Base-by-base conservation (phyloP, 2,888 invertebrate species). In the Drosophila histrio region DNA sequence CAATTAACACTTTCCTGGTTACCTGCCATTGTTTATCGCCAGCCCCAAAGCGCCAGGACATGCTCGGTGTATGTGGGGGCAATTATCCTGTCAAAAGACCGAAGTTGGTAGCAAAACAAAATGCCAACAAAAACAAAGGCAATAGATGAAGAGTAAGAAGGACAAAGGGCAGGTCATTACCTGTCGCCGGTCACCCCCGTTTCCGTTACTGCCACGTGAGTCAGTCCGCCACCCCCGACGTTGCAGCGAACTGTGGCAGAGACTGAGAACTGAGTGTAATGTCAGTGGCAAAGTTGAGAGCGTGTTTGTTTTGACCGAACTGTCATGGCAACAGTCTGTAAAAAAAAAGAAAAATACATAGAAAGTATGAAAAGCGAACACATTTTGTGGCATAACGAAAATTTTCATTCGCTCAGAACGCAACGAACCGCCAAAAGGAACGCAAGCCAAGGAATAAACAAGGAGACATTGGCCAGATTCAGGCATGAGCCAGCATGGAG, bases 1-100 rank as follows among this genome's bases (percentile, higher is more conserved):
- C 84, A 88, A 85, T 85, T 85, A 85, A 85, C 84, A 85, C 84
- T 86, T 88, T 85, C 84, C 84, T 85, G 84, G 84, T 88, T 85
- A 85, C 84, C 81, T 80, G 69, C 72, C 69, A 69, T 36, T 81
- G 88, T 86, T 86, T 88, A 63, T 68, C 38, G 59, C 43, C 50
- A 19, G 38, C 43, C 41, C 38, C 32, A 21, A 30, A 44, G 50
- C 26, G 26, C 13, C 21, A 13, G 44, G 44, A 38, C 47, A 56
- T 13, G 34, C n/a, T 30, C 22, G 44, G 38, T 28, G 28, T 28
- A 11, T 28, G 8, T 8, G 41, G 49, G 32, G 21, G 73, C 88
- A 84, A 84, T 84, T 84, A 84, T 80, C 84, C 83, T 88, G 84
- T 84, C 84, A 84, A 56, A 84, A 82, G 82, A 61, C 38, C 72